A percentile compares a stretch with the other conserved stretches of the same genome.
These are phyloP conservation scores for Saturnia japonica DNA, from an alignment of 2,888 invertebrate species.

Conservation along the genomic window DNA sequence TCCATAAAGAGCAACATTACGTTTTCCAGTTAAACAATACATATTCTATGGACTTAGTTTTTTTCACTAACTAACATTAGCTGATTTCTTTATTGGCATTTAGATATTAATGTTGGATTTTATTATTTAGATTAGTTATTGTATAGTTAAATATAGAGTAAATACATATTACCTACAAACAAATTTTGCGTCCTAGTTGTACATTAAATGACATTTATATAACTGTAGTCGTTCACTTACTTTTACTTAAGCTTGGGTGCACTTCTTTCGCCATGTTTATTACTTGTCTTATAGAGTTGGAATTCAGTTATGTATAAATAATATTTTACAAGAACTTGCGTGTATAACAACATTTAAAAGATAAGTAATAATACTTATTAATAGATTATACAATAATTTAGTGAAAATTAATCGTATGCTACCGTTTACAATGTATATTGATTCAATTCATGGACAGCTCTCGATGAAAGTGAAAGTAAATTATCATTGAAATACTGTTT, in stretches of 20 bases:
- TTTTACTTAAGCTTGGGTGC: constrained; percentile 1
- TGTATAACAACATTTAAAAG: background rate
- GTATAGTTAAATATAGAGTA: background rate
- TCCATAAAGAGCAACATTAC: constrained; percentile 3
- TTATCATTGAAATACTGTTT: constrained; percentile 1
- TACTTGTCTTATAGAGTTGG: background rate
- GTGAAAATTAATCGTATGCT: background rate
- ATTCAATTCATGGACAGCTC: background rate
- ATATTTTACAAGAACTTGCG: background rate
- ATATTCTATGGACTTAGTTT: background rate
- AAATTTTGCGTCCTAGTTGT: background rate
- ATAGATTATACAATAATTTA: background rate
- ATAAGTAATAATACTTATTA: background rate
- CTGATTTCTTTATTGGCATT: background rate
- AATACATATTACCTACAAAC: background rate
- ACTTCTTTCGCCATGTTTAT: constrained; percentile 2
- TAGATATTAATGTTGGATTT: background rate
- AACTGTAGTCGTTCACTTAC: background rate
- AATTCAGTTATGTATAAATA: background rate
- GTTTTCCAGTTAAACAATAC: background rate
- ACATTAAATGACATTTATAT: background rate
- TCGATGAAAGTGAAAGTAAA: background rate
- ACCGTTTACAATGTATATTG: background rate
- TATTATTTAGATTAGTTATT: background rate
- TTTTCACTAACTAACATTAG: background rate